Evolutionary conservation across 2,888 invertebrate genomes (phyloP), one percentile per base, ranked within the genome.

Genomic region (Cephus spinipes): DNA sequence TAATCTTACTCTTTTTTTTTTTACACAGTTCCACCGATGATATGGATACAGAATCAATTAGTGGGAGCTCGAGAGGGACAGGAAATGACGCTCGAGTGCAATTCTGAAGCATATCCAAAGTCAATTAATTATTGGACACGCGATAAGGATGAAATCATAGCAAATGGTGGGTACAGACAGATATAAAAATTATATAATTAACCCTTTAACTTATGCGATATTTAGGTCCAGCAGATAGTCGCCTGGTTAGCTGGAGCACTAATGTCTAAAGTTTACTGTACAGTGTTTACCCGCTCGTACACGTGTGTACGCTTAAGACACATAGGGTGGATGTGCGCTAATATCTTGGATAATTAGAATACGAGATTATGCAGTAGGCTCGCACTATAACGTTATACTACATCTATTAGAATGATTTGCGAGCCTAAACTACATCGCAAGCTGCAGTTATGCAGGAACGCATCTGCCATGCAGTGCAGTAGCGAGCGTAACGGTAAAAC

Each of bases 101-200:
- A 95, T 88, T 96, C 96, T 1, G 97, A 97, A 87, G 97, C 97
- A 1, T 96, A 94, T 91, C 97, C 97, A 3, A 96, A 96, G 89
- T 96, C 97, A 40, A 96, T 97, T 85, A 97, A 96, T 92, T 97
- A 97, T 90, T 97, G 97, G 97, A 95, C 95, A 76, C 94, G 95
- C 85, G 94, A 94, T 77, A 93, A 94, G 73, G 96, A 96, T 55
- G 96, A 96, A 88, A 96, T 96, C 80, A 94, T 96, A 83, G 95
- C 96, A 78, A 94, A 95, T 87, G 95, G 96, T 96, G 92, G 93
- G 93, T 90, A 76, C 74, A 33, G 12, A 31, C 12, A 33, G 6
- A 76, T 71, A 32, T 9, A 30, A 23, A 32, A 33, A 71, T 71
- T 30, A 33, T 12, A 33, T 23, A 30, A 32, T 71, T 71, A 35